Conservation (phyloP, 2,113 vertebrate species). For the Nibea albiflora region DNA sequence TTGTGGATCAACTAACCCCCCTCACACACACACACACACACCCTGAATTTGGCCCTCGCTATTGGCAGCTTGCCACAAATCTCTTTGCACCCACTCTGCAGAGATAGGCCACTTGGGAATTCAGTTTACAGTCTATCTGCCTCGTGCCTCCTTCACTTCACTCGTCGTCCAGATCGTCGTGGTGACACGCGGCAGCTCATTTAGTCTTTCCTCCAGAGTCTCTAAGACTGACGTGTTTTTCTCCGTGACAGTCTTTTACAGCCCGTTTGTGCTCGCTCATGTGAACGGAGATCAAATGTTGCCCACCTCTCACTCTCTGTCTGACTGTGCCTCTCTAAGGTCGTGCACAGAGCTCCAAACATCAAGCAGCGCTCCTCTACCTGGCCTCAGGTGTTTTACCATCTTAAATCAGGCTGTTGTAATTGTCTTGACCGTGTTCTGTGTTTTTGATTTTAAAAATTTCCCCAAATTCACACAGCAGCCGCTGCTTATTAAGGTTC, state of each 20-base stretch:
- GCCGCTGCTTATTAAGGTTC: too few relatives aligned
- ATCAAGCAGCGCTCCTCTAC: background rate
- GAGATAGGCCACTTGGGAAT: constrained; percentile 7
- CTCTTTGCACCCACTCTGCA: constrained; percentile 13
- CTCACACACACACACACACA: too few relatives aligned
- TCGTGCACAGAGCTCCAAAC: background rate
- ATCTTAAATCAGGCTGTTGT: background rate
- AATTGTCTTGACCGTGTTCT: background rate
- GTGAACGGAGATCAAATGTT: background rate
- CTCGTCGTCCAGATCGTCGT: background rate
- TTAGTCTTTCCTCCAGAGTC: background rate
- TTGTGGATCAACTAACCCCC: constrained; percentile 21
- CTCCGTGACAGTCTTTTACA: background rate
- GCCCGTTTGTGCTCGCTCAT: background rate
- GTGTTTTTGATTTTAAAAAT: background rate
- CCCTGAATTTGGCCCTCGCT: background rate
- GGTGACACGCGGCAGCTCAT: constrained; percentile 27
- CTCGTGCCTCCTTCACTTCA: constrained; percentile 27
- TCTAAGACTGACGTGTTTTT: constrained; percentile 1
- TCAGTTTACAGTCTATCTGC: constrained; percentile 1
- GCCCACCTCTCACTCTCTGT: background rate
- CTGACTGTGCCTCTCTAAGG: background rate
- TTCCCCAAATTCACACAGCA: background rate
- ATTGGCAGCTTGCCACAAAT: constrained; percentile 28
- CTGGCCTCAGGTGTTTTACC: background rate